Conservation (phyloP, 2,113 vertebrate genomes). For the Drymodes brunneopygia region DNA sequence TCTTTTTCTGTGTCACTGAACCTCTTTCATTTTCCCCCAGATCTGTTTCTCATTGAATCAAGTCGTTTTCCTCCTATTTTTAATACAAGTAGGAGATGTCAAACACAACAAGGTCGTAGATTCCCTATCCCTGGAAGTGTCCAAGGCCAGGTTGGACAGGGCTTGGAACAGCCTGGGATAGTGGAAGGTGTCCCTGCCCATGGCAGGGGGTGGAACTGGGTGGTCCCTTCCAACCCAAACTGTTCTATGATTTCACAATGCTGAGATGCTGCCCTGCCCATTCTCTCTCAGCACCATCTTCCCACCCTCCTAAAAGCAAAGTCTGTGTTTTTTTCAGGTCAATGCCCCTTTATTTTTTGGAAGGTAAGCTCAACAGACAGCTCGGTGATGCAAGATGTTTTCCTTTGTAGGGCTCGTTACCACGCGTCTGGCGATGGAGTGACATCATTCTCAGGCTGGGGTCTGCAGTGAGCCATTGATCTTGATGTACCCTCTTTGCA, state of each 20-base stretch:
- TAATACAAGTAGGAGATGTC: neutral
- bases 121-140: rapidly evolving
- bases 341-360: neutral
- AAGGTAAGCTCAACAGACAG: neutral
- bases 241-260: rapidly evolving
- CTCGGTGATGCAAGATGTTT: neutral
- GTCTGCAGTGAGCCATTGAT: neutral
- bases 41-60: neutral
- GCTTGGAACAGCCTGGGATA: neutral
- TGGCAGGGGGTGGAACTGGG: rapidly evolving
- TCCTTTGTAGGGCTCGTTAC: neutral
- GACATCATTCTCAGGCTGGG: neutral
- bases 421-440: neutral
- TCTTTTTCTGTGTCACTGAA: rapidly evolving
- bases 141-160: rapidly evolving
- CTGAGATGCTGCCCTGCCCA: rapidly evolving
- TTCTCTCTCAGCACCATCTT: neutral
- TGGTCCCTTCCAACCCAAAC: neutral
- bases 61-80: neutral
- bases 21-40: neutral
- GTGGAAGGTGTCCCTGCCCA: neutral
- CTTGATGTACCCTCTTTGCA: neutral
- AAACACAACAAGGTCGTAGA: neutral
- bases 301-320: neutral
- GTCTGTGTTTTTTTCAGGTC: neutral